Conservation (phyloP, 1,140 invertebrate species). For the Bombus consobrinus region DNA sequence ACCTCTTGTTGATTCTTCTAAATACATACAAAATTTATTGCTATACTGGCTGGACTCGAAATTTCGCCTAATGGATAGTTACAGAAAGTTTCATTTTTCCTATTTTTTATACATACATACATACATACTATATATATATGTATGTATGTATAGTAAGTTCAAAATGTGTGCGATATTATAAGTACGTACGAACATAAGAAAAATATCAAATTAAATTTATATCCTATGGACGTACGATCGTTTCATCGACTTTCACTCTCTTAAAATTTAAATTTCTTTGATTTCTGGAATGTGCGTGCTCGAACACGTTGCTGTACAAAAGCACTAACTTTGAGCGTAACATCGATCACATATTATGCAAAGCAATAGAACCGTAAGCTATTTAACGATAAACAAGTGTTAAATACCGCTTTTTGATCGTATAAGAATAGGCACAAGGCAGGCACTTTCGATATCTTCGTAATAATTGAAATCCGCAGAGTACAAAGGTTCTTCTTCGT, state of each 20-base stretch:
- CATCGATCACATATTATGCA: not conserved
- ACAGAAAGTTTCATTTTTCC: not conserved
- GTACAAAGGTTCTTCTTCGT: not conserved
- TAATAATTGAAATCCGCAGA: not conserved
- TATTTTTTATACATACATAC: not conserved
- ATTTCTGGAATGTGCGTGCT: conserved; percentile 43
- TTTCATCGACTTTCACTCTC: conserved; percentile 17
- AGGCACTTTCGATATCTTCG: conserved; percentile 28
- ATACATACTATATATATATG: not conserved
- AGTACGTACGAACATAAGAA: conserved; percentile 2
- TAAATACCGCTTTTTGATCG: not conserved
- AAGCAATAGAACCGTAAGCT: not conserved
- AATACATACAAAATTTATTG: not conserved
- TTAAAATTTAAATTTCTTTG: not conserved
- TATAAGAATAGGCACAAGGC: not conserved
- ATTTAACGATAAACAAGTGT: not conserved
- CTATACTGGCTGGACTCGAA: not conserved
- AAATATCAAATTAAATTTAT: conserved; percentile 24
- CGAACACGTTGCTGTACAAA: conserved; percentile 18
- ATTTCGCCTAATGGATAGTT: not conserved
- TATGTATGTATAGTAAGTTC: not conserved
- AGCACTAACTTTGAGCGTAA: conserved; percentile 6
- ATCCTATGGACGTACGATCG: conserved; percentile 22
- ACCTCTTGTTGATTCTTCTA: not conserved
- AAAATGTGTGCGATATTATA: not conserved